Conservation (phyloP, 2,888 invertebrate genomes). For the Cosmopolites sordidus region DNA sequence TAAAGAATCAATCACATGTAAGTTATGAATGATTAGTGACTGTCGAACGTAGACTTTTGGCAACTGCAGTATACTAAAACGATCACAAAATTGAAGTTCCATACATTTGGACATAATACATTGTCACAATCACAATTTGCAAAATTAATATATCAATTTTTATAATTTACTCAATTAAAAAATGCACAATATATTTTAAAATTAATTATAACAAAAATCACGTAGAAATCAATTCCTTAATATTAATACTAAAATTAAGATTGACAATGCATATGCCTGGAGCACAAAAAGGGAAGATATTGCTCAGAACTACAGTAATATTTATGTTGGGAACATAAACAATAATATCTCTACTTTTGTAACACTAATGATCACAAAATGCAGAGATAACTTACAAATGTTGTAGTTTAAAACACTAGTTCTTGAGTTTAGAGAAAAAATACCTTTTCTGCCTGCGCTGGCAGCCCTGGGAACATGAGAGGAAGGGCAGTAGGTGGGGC, state of each 20-base stretch:
- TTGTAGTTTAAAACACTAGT: conserved; percentile 27
- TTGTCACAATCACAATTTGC: not conserved
- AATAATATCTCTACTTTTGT: conserved; percentile 33
- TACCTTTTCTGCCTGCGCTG: conserved; percentile 43
- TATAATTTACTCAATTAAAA: not conserved
- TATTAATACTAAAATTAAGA: not conserved
- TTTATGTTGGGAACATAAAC: conserved; percentile 32
- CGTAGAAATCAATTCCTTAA: not conserved
- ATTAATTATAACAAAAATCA: not conserved
- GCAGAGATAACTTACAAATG: conserved; percentile 32
- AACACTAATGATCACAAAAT: conserved; percentile 31
- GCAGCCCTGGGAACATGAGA: conserved; percentile 44
- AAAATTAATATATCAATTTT: not conserved
- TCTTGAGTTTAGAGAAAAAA: conserved; percentile 30
- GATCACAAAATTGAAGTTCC: conserved; percentile 1
- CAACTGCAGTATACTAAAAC: conserved; percentile 2
- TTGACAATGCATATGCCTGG: not conserved
- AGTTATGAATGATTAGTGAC: not conserved
- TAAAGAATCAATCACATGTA: not conserved
- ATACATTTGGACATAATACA: not conserved
- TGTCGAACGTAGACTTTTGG: not conserved
- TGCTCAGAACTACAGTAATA: conserved; percentile 24
- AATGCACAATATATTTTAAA: not conserved
- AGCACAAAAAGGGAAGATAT: conserved; percentile 18
- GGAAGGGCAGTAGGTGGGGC: conserved; percentile 35